Conservation (phyloP, 2,797 vertebrate species). For the Aldrovandia affinis region DNA sequence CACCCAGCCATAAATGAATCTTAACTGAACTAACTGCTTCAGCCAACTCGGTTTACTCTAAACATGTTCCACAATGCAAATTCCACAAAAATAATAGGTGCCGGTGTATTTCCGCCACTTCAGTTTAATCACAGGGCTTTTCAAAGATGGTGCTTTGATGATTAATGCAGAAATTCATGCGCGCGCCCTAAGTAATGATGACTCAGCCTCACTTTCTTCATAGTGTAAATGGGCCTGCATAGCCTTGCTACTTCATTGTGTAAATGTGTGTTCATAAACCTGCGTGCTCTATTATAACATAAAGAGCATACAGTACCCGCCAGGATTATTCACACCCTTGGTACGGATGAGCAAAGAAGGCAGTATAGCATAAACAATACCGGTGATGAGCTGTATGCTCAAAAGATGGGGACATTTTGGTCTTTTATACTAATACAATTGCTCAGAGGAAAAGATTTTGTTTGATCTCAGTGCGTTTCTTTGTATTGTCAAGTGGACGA, state of each 20-base stretch:
- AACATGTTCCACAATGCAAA: constrained; percentile 7
- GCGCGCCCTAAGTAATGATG: background rate
- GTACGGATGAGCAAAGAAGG: too few relatives aligned
- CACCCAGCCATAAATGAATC: constrained; percentile 12
- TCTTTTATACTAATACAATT: too few relatives aligned
- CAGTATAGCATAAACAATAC: too few relatives aligned
- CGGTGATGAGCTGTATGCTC: too few relatives aligned
- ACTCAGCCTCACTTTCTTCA: background rate
- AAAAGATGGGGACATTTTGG: too few relatives aligned
- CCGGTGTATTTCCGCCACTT: background rate
- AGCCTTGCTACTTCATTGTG: too few relatives aligned
- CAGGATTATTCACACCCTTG: too few relatives aligned
- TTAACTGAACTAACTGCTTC: background rate
- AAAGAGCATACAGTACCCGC: too few relatives aligned
- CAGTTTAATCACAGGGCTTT: background rate
- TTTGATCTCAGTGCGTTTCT: constrained; percentile 29
- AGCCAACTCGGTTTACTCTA: background rate
- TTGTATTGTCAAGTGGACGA: constrained; percentile 34
- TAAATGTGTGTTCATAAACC: too few relatives aligned
- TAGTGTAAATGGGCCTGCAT: constrained; percentile 15
- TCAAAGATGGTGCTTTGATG: background rate
- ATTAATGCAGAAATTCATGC: background rate
- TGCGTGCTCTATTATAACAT: too few relatives aligned
- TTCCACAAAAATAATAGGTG: background rate
- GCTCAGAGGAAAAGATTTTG: too few relatives aligned